Evolutionary conservation across 2,113 vertebrate genomes (phyloP), one percentile per base, ranked within the genome.

Genomic region (Myotis davidii): DNA sequence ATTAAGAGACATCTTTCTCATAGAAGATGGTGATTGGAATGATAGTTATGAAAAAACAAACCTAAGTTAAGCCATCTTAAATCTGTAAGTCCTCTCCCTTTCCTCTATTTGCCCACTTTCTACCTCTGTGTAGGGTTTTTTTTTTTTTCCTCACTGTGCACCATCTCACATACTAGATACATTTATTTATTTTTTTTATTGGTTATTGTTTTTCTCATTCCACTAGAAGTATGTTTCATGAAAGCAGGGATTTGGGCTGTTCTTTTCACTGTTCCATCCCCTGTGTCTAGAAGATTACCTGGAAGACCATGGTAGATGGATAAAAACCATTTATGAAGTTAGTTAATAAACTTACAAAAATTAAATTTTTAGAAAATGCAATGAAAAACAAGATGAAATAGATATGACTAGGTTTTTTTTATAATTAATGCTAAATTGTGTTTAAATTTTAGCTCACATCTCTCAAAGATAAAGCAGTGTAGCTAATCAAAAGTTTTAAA

Each of bases 401-500:
- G 10, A 50, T 48, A n/a, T 37, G 8, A 29, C 4, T 9, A 67
- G 9, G 83, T 54, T 87, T 54, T 88, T 82, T 82, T 64, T 2
- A 70, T 14, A 90, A 50, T 54, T 64, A 86, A 69, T 83, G 0
- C 16, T 87, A 73, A 69, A 52, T 32, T 77, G 2, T 87, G 23
- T n/a, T 94, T 83, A 64, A 77, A 3, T 76, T 94, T 93, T 95
- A 48, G 69, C 25, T 82, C 2, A 72, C 1, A 50, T 32, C 12
- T 84, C 4, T 95, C 14, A 90, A 48, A 76, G 14, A 29, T 52
- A 45, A 39, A 59, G 5, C 16, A 83, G 54, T 25, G 9, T 81
- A 72, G 65, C 6, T 72, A 89, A 74, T 72, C 4, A 92, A 96
- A 67, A 6, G 42, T 70, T 70, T 72, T 89, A 77, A 96, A 70